Base-by-base conservation (phyloP, 2,113 vertebrate species). In the Hyperoodon ampullatus region DNA sequence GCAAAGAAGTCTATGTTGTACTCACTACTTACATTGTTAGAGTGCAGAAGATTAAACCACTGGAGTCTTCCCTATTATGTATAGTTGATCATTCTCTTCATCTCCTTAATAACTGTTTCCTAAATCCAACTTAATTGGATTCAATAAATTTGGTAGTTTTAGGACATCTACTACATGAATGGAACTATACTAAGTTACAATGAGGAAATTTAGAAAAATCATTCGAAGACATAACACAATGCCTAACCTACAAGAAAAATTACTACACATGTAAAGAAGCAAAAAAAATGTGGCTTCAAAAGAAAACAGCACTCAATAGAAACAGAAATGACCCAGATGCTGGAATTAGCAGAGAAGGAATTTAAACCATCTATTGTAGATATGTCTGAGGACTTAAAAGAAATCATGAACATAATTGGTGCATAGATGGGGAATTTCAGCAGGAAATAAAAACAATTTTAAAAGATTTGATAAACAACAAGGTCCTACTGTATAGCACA, bases 191-290 rank as follows among this genome's bases (percentile, higher is more conserved):
- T 89, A 92, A 71, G 23, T 65, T 85, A 86, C 3, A 93, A 55
- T 61, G 78, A 92, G 28, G 42, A 96, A 77, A 84, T 80, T 83
- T 75, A 94, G 53, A 60, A 93, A 90, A 87, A 24, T 28, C 55
- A 84, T 42, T 55, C 16, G 53, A 55, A 90, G 8, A 80, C 35
- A 53, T 33, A 74, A 93, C 24, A 93, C 11, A 63, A 80, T 23
- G 1, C 35, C 26, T 9, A 65, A 15, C 13, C 55, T 23, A 35
- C 0, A 71, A 70, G 6, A 30, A 97, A 83, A 95, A 78, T 66
- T 30, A 94, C n/a, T 50, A 88, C 14, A 77, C 23, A 61, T 75
- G 6, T 47, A 23, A 93, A 87, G 28, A 70, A n/a, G 18, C 3
- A 30, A 11, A 58, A 61, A 24, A 80, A 18, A 47, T 53, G 58